Conservation (phyloP, 2,888 invertebrate species). For the Caenorhabditis uteleia region DNA sequence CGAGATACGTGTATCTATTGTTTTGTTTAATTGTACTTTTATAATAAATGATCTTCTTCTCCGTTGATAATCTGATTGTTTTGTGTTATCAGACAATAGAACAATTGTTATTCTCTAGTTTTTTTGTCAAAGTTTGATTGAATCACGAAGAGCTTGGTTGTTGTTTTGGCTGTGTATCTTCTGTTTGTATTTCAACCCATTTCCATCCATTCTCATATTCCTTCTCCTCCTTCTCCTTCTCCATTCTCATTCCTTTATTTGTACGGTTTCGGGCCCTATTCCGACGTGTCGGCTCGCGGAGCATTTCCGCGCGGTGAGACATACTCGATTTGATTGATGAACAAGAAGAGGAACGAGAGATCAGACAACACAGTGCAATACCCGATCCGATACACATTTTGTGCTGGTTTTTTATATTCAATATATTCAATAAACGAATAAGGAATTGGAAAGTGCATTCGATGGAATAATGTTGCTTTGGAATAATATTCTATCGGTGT, state of each 20-base stretch:
- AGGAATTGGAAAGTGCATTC: slow-evolving; percentile 1
- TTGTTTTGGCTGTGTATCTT: too few species aligned
- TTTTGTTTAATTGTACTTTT: slow-evolving; percentile 2
- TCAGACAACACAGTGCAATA: slow-evolving; percentile 29
- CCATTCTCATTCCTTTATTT: slow-evolving; percentile 10
- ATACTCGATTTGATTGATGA: too few species aligned
- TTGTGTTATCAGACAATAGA: too few species aligned
- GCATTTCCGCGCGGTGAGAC: slow-evolving; percentile 34
- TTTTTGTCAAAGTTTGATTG: too few species aligned
- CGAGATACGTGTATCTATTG: slow-evolving; percentile 17
- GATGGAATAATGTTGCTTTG: slow-evolving; percentile 29
- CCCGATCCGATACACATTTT: slow-evolving; percentile 23
- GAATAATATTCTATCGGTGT: slow-evolving; percentile 33
- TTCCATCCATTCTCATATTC: too few species aligned
- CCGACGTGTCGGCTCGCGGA: background rate
- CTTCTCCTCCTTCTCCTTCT: too few species aligned
- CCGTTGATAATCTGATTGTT: too few species aligned
- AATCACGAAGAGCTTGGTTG: too few species aligned
- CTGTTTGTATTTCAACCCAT: too few species aligned
- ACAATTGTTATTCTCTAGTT: too few species aligned
- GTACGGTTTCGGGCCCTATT: slow-evolving; percentile 31
- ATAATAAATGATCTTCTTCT: too few species aligned
- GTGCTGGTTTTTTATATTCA: slow-evolving; percentile 8
- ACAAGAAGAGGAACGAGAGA: slow-evolving; percentile 22
- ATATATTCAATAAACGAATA: too few species aligned